phyloP scores from a whole-genome alignment of 2,797 vertebrate species.

The Ctenopoma multispine region DNA sequence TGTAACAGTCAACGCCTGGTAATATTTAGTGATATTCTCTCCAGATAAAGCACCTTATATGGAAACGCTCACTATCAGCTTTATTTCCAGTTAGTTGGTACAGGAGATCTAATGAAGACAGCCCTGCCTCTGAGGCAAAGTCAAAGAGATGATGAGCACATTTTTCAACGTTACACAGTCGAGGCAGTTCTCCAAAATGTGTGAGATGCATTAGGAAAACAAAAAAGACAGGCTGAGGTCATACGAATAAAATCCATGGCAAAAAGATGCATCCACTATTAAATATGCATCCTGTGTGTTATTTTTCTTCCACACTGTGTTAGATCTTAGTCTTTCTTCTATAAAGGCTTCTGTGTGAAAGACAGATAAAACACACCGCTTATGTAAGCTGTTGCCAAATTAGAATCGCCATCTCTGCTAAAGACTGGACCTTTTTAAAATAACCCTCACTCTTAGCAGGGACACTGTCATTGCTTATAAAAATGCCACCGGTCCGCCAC shows the following conservation, averaged over 20 bases:
- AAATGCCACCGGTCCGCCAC: conserved; percentile 42
- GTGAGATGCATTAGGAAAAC: background rate
- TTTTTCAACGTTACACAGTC: conserved; percentile 2
- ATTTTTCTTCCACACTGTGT: background rate
- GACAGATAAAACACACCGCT: conserved; percentile 23
- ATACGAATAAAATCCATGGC: background rate
- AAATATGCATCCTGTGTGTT: background rate
- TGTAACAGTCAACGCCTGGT: background rate
- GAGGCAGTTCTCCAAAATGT: background rate
- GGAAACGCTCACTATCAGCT: background rate
- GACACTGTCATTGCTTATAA: conserved; percentile 21
- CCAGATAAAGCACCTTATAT: conserved; percentile 6
- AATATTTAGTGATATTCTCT: conserved; percentile 24
- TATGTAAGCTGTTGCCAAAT: conserved; percentile 28
- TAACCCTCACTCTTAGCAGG: conserved; percentile 5
- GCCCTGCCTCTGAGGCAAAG: background rate
- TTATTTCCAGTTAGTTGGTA: too few relatives aligned
- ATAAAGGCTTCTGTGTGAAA: conserved; percentile 3
- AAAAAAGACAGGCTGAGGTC: conserved; percentile 11
- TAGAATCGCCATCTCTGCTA: conserved; percentile 16
- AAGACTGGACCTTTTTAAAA: conserved; percentile 25
- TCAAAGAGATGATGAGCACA: background rate
- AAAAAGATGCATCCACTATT: background rate
- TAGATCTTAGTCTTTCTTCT: background rate
- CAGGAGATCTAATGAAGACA: background rate